Conservation (phyloP, 2,797 vertebrate species). For the Brachyrhaphis roseni region DNA sequence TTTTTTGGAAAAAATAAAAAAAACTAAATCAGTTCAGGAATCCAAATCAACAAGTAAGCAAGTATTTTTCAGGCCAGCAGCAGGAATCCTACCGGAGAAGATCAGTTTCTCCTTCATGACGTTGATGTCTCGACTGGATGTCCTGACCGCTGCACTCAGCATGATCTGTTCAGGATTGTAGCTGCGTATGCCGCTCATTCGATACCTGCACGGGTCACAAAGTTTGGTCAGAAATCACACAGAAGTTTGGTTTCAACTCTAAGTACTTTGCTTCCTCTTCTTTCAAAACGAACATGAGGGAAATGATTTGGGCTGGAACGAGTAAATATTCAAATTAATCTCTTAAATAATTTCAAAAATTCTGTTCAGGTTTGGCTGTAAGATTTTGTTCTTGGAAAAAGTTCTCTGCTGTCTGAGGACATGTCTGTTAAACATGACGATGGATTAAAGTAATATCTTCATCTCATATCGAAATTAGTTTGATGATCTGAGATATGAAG, state of each 20-base stretch:
- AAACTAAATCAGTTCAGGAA: constrained; percentile 6
- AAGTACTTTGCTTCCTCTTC: not conserved
- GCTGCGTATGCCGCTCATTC: constrained; percentile 90
- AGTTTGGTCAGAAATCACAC: constrained; percentile 25
- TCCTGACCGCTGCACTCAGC: constrained; percentile 91
- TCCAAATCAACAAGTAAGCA: constrained; percentile 9
- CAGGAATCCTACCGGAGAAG: constrained; percentile 87
- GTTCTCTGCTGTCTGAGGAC: not conserved
- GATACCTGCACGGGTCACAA: constrained; percentile 84
- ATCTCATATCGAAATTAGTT: not conserved
- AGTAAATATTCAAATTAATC: not conserved
- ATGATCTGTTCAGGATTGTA: constrained; percentile 99
- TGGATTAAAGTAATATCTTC: not conserved
- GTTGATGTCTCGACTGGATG: constrained; percentile 91
- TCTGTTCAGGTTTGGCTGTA: not conserved
- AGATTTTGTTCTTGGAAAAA: not conserved
- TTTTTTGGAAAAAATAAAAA: not conserved
- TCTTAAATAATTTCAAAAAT: not conserved
- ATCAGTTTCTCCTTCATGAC: constrained; percentile 99
- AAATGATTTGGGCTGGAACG: not conserved
- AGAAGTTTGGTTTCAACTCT: not conserved
- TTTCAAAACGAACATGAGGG: not conserved
- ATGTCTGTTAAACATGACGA: not conserved
- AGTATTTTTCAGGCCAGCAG: not conserved
- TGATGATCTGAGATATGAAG: not conserved